These are phyloP conservation scores for Drosophila takahashii DNA, from an alignment of 1,140 invertebrate species.

Conservation along the genomic window DNA sequence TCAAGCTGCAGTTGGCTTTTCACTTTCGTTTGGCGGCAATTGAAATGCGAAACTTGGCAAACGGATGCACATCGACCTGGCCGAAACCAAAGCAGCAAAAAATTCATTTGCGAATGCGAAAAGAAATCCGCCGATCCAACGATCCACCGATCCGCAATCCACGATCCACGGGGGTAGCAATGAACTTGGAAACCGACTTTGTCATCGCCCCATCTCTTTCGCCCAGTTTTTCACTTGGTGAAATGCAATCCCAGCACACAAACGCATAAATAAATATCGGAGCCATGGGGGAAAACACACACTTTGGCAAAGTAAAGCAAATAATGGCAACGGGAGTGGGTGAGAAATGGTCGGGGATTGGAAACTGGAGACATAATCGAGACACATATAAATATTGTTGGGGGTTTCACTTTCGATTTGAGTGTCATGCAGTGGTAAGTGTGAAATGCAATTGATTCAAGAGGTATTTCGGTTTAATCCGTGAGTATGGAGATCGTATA, in stretches of 20 bases:
- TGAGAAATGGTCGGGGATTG: constrained; percentile 27
- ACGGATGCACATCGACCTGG: constrained; percentile 70
- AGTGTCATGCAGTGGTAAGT: constrained; percentile 12
- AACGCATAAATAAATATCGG: constrained; percentile 67
- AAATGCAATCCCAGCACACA: constrained; percentile 65
- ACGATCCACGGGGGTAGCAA: constrained; percentile 42
- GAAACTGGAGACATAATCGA: constrained; percentile 53
- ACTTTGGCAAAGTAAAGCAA: constrained; percentile 36
- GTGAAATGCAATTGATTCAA: constrained; percentile 16
- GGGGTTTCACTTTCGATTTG: constrained; percentile 51
- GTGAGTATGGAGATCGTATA: not conserved
- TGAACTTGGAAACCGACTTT: constrained; percentile 66
- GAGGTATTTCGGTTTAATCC: not conserved
- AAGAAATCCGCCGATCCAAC: constrained; percentile 11
- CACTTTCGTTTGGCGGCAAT: constrained; percentile 77
- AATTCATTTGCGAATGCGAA: constrained; percentile 28
- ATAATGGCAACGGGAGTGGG: constrained; percentile 25
- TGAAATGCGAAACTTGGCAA: constrained; percentile 80
- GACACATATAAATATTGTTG: constrained; percentile 44
- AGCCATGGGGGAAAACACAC: constrained; percentile 12
- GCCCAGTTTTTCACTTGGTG: constrained; percentile 66
- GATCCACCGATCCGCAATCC: constrained; percentile 1
- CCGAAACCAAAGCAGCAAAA: constrained; percentile 39
- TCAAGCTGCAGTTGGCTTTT: constrained; percentile 72
- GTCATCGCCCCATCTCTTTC: constrained; percentile 26